Evolutionary conservation across 2,888 invertebrate genomes (phyloP).

Genomic region (Metellina segmentata): DNA sequence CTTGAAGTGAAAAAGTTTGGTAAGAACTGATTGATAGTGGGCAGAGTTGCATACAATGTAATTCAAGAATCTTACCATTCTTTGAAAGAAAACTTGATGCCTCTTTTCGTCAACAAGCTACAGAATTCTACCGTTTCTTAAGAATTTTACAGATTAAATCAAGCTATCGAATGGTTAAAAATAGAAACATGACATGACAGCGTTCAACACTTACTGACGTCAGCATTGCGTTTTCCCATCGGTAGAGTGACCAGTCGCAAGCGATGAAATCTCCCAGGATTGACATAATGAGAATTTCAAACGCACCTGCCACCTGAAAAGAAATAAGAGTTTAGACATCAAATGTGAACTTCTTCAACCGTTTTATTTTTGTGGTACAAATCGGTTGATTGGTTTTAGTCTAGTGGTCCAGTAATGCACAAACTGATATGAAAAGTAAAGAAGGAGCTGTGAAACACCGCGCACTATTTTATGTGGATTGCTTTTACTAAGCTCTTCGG

Average conservation of each 20-base stretch:
- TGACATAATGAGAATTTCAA: slow-evolving; percentile 29
- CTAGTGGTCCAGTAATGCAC: too few species aligned
- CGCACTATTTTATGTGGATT: too few species aligned
- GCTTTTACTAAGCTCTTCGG: too few species aligned
- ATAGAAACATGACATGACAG: background rate
- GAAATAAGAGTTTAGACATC: too few species aligned
- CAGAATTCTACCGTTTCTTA: background rate
- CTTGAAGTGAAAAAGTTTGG: too few species aligned
- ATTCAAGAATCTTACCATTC: background rate
- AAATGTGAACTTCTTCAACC: too few species aligned
- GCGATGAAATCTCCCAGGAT: slow-evolving; percentile 6
- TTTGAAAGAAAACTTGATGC: background rate
- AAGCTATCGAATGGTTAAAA: background rate
- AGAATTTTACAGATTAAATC: background rate
- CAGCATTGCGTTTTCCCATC: background rate
- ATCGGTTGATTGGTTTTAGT: too few species aligned
- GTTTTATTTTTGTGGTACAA: too few species aligned
- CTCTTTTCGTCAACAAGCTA: background rate
- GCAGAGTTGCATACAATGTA: background rate
- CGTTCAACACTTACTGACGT: background rate
- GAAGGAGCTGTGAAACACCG: too few species aligned
- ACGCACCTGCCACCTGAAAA: slow-evolving; percentile 19
- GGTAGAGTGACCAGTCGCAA: background rate
- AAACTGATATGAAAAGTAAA: too few species aligned
- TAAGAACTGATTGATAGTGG: too few species aligned